A percentile compares a stretch with the other conserved stretches of the same genome.
phyloP scores from a whole-genome alignment of 2,888 invertebrate species.

The Eupithecia tripunctaria region DNA sequence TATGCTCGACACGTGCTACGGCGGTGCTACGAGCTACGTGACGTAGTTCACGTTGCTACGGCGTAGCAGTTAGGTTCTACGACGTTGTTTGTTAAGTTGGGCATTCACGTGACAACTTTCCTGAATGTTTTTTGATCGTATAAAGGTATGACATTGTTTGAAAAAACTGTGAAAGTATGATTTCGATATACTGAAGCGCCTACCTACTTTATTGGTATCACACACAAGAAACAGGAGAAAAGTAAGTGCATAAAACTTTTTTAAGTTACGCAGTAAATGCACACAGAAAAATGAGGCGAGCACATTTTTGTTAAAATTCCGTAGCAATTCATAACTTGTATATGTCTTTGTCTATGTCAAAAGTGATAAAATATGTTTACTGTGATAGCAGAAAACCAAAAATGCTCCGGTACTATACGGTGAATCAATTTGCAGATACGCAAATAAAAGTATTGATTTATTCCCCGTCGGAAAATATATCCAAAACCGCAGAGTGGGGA shows the following conservation, averaged over 20 bases:
- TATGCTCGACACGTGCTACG: slow-evolving; percentile 56
- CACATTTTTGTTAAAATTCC: neutral
- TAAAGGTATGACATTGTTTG: neutral
- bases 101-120: neutral
- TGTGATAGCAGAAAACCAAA: neutral
- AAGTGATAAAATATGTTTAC: neutral
- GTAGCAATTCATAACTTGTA: neutral
- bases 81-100: neutral
- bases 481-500: neutral
- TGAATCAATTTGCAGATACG: neutral
- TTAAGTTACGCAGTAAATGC: no score
- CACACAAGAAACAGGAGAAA: neutral
- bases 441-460: neutral
- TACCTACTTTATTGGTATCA: neutral
- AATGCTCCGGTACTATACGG: neutral
- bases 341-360: neutral
- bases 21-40: slow-evolving; percentile 70
- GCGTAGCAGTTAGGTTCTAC: slow-evolving; percentile 49
- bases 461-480: neutral
- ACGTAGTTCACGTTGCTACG: slow-evolving; percentile 70
- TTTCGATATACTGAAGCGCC: neutral
- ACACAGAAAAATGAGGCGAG: no score
- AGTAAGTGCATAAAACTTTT: neutral
- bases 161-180: neutral
- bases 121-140: neutral